phyloP scores from a whole-genome alignment of 2,113 vertebrate genomes.

The Eptatretus burgeri region DNA sequence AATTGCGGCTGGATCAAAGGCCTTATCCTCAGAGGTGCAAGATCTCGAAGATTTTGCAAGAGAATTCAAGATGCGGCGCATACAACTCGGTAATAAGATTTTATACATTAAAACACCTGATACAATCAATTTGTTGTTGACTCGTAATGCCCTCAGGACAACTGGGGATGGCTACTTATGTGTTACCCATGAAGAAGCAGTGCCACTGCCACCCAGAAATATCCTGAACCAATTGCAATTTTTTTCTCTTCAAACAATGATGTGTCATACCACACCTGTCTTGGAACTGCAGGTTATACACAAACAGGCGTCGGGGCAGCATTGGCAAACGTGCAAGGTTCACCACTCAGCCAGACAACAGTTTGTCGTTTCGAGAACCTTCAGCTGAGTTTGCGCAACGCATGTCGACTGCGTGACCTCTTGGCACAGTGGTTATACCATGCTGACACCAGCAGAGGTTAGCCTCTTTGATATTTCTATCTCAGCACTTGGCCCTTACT shows the following conservation, averaged over 20 bases:
- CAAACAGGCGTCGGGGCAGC: conserved; percentile 96
- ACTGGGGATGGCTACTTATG: not conserved
- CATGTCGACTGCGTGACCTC: conserved; percentile 80
- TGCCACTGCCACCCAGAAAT: not conserved
- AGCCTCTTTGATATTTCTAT: too few species aligned
- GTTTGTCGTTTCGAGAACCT: conserved; percentile 93
- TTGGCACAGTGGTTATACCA: conserved; percentile 85
- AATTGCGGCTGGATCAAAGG: too few species aligned
- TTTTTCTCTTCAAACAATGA: not conserved
- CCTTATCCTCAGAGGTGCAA: conserved; percentile 47
- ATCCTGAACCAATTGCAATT: not conserved
- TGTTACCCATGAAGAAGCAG: not conserved
- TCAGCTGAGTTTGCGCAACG: conserved; percentile 89
- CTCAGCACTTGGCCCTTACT: too few species aligned
- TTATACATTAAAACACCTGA: not conserved
- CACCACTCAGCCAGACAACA: conserved; percentile 91
- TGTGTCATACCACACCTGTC: not conserved
- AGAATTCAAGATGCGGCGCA: conserved; percentile 78
- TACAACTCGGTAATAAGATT: conserved; percentile 40
- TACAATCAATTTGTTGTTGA: not conserved
- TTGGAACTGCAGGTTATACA: conserved; percentile 38
- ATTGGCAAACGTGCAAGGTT: conserved; percentile 70
- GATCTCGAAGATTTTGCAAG: conserved; percentile 90
- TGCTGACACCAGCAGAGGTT: conserved; percentile 25
- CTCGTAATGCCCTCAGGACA: not conserved